Conservation (phyloP, 2,888 invertebrate species). For the Tridacna gigas region DNA sequence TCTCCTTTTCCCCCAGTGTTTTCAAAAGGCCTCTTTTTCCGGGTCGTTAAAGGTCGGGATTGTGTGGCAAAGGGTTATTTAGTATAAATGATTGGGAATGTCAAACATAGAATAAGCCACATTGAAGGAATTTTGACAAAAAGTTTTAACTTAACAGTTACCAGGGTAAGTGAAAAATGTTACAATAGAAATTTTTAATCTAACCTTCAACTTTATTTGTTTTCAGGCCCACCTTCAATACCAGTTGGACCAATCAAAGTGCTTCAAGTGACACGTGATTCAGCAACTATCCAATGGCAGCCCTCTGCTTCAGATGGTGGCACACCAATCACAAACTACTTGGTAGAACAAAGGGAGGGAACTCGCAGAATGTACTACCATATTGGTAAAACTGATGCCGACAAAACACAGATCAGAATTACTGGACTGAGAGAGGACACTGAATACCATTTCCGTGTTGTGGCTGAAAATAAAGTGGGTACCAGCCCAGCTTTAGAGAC, state of each 20-base stretch:
- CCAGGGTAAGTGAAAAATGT: background rate
- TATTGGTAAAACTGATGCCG: slow-evolving; percentile 78
- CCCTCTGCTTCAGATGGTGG: slow-evolving; percentile 84
- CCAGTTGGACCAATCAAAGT: slow-evolving; percentile 83
- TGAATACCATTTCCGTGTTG: slow-evolving; percentile 94
- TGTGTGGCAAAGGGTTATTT: too few species aligned
- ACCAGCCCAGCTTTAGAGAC: slow-evolving; percentile 91
- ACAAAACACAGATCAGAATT: slow-evolving; percentile 69
- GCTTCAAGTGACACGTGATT: slow-evolving; percentile 81
- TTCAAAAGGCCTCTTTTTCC: too few species aligned
- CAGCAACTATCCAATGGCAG: slow-evolving; percentile 84
- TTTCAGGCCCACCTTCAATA: slow-evolving; percentile 78
- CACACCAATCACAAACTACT: slow-evolving; percentile 82
- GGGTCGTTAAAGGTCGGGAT: too few species aligned
- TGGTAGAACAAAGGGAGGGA: slow-evolving; percentile 81
- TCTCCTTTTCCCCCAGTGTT: too few species aligned
- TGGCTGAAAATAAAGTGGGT: slow-evolving; percentile 94
- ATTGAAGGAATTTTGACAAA: background rate
- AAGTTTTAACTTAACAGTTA: background rate
- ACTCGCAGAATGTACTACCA: slow-evolving; percentile 80
- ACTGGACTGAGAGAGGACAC: slow-evolving; percentile 90
- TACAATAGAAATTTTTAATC: background rate
- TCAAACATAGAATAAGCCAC: too few species aligned
- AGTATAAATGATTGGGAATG: too few species aligned
- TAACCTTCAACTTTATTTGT: background rate